phyloP scores from a whole-genome alignment of 2,113 vertebrate species.

The Hipposideros armiger region DNA sequence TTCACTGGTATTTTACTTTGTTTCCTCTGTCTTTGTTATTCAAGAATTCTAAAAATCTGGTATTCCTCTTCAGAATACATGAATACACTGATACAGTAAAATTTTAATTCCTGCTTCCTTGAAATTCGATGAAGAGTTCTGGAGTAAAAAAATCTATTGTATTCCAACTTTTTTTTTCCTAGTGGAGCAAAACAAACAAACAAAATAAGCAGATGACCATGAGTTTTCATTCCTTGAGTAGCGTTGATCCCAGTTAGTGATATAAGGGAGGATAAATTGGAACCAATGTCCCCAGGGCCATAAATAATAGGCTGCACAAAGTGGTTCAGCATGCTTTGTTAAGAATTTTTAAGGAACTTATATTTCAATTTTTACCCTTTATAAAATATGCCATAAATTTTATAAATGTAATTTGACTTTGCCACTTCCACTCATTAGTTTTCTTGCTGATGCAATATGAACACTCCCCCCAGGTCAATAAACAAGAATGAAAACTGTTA shows the following conservation, averaged over 20 bases:
- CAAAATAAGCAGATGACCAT: background rate
- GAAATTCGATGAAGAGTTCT: background rate
- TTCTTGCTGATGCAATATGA: background rate
- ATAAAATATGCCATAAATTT: background rate
- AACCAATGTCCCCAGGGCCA: too few species aligned
- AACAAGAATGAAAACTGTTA: background rate
- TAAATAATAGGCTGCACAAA: background rate
- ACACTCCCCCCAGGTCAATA: background rate
- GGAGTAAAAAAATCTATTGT: background rate
- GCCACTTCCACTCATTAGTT: background rate
- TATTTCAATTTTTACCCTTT: background rate
- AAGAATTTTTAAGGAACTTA: background rate
- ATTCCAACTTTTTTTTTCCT: background rate
- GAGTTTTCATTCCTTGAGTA: background rate
- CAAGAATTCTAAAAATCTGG: background rate
- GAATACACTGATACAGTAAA: background rate
- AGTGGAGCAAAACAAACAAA: background rate
- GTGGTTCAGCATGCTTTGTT: background rate
- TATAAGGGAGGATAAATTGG: background rate
- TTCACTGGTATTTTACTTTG: background rate
- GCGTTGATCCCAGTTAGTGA: background rate
- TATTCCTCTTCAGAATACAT: background rate
- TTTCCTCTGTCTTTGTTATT: background rate
- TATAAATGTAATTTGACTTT: background rate
- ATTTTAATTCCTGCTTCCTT: background rate